Evolutionary conservation across 2,888 invertebrate genomes (phyloP).

Genomic region (Leptura quadrifasciata): DNA sequence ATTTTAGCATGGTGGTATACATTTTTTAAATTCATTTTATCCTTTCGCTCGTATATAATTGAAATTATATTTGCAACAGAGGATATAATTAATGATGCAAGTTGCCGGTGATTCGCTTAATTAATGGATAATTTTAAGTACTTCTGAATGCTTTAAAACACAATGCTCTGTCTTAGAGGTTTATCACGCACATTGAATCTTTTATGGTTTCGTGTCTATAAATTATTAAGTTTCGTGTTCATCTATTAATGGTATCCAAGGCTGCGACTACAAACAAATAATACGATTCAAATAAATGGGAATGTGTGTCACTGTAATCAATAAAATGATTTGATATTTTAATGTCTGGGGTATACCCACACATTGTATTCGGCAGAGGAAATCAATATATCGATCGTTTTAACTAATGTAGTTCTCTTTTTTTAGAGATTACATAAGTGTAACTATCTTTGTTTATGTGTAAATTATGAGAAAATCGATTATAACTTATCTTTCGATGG

Average conservation of each 20-base stretch:
- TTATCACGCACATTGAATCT: conserved; percentile 54
- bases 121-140: conserved; percentile 37
- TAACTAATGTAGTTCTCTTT: background rate
- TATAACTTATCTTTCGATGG: too few species aligned
- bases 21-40: background rate
- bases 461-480: too few species aligned
- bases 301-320: conserved; percentile 47
- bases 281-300: conserved; percentile 41
- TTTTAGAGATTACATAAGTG: too few species aligned
- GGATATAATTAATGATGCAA: conserved; percentile 23
- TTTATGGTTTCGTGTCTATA: conserved; percentile 54
- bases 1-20: background rate
- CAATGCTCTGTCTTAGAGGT: conserved; percentile 38
- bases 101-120: conserved; percentile 9
- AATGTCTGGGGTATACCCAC: conserved; percentile 22
- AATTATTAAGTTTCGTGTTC: conserved; percentile 51
- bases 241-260: conserved; percentile 53
- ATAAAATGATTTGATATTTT: conserved; percentile 33
- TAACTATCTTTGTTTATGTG: too few species aligned
- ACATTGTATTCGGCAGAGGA: background rate
- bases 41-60: background rate
- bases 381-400: background rate
- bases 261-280: conserved; percentile 52
- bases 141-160: conserved; percentile 18
- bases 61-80: conserved; percentile 14